These are phyloP conservation scores for Gymnopithys bicolor DNA, from an alignment of 2,797 vertebrate species.

Conservation along the genomic window DNA sequence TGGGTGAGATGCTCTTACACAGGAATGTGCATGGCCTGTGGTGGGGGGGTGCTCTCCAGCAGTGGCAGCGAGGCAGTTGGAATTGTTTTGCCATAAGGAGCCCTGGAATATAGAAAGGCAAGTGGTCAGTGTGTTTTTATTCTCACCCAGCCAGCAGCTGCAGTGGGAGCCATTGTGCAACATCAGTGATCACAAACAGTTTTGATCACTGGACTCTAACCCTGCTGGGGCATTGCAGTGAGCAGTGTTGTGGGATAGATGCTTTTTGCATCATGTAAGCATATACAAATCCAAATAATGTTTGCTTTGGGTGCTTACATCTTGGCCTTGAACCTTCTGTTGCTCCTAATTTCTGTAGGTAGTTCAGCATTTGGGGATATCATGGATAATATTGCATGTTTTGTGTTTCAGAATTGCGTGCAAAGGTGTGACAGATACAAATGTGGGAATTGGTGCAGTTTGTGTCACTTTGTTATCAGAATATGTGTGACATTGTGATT, in stretches of 20 bases:
- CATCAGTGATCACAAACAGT: not conserved
- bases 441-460: not conserved
- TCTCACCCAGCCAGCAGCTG: not conserved
- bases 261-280: not conserved
- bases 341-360: not conserved
- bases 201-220: not conserved
- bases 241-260: not conserved
- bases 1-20: not conserved
- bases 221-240: not conserved
- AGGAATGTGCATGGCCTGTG: not conserved
- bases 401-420: not conserved
- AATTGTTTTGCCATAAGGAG: not conserved
- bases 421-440: not conserved
- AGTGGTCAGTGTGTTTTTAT: not conserved
- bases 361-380: not conserved
- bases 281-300: not conserved
- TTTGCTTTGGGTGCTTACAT: not conserved
- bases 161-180: not conserved
- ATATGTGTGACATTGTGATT: not conserved
- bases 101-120: not conserved
- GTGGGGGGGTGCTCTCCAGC: accelerated
- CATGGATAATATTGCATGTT: not conserved
- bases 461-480: not conserved
- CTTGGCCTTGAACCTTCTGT: not conserved
- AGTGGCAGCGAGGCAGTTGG: not conserved